Conservation (phyloP, 2,113 vertebrate species). For the Cepphus grylle region DNA sequence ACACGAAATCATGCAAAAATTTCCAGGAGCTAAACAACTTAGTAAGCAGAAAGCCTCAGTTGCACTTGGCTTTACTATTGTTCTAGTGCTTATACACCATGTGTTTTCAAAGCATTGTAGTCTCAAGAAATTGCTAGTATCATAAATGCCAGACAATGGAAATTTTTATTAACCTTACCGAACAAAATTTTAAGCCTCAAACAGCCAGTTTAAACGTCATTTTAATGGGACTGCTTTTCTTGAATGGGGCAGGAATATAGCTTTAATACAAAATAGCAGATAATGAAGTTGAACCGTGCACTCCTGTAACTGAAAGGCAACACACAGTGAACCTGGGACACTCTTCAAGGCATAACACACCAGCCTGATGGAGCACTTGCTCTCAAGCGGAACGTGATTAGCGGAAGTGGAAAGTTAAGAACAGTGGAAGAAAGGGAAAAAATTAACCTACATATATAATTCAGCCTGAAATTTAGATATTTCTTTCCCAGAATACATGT, state of each 20-base stretch:
- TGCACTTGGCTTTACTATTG: background rate
- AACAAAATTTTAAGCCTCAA: background rate
- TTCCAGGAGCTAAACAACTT: constrained; percentile 13
- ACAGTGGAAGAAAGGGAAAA: background rate
- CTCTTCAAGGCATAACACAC: background rate
- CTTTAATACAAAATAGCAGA: background rate
- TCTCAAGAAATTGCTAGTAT: background rate
- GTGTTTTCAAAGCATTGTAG: background rate
- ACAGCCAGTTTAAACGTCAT: background rate
- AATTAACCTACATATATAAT: background rate
- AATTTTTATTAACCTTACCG: background rate
- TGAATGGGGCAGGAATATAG: background rate
- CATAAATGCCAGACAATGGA: background rate
- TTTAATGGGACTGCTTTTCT: background rate
- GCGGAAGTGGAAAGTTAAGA: background rate
- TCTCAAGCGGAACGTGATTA: background rate
- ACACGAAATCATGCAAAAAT: constrained; percentile 19
- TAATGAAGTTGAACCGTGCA: background rate
- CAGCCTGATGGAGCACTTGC: background rate
- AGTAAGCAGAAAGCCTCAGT: background rate
- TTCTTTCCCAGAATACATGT: background rate
- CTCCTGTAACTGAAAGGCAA: background rate
- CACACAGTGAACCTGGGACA: background rate
- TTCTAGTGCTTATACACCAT: background rate
- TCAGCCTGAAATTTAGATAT: background rate